Evolutionary conservation across 2,797 vertebrate genomes (phyloP).

Genomic region (Eurystomus glaucurus): DNA sequence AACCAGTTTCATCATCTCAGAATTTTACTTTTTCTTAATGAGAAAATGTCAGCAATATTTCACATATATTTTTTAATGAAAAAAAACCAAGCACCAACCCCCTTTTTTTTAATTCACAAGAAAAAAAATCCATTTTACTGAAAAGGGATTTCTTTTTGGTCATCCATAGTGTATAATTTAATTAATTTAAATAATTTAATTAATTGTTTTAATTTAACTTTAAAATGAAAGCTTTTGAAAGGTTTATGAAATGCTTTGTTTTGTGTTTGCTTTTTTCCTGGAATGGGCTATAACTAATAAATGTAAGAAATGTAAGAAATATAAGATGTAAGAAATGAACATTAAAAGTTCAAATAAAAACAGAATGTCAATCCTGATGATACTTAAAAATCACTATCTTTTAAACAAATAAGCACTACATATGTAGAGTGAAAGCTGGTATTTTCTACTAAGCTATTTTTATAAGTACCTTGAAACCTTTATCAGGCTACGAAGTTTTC

Average conservation of each 20-base stretch:
- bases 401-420: background rate
- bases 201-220: background rate
- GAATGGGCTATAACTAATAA: background rate
- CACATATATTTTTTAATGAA: background rate
- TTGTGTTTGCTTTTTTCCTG: background rate
- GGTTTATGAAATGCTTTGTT: too few species aligned
- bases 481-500: background rate
- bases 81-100: rapidly evolving
- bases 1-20: background rate
- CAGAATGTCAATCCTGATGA: background rate
- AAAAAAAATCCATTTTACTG: background rate
- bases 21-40: background rate
- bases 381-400: background rate
- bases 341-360: background rate
- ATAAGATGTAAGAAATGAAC: background rate
- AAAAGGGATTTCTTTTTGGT: background rate
- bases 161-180: background rate
- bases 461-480: too few species aligned
- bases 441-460: background rate
- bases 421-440: rapidly evolving
- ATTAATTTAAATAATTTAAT: too few species aligned
- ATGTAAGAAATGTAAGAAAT: too few species aligned
- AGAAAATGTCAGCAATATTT: background rate
- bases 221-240: background rate
- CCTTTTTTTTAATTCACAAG: background rate